Evolutionary conservation across 2,113 vertebrate species (phyloP).

Genomic region (Etheostoma spectabile): DNA sequence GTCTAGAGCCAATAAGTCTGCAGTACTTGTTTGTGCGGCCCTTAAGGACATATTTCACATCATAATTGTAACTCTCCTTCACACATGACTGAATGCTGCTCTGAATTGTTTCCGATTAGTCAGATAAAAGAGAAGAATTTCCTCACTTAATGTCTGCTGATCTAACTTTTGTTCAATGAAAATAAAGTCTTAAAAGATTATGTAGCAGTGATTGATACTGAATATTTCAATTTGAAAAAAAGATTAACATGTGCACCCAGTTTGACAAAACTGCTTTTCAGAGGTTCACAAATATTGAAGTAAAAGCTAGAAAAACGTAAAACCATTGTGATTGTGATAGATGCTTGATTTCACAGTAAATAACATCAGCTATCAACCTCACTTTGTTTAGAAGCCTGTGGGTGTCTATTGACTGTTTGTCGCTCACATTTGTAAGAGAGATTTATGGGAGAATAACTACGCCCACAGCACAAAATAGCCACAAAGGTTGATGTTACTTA

Average conservation of each 20-base stretch:
- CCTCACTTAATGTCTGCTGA: not conserved
- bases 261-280: not conserved
- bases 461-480: constrained; percentile 35
- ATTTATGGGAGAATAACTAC: constrained; percentile 50
- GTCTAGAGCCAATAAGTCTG: not conserved
- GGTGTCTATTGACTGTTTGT: constrained; percentile 44
- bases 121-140: constrained; percentile 14
- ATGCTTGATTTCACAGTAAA: constrained; percentile 43
- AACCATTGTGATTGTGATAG: constrained; percentile 23
- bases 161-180: constrained; percentile 22
- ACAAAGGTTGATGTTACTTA: constrained; percentile 13
- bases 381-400: constrained; percentile 35
- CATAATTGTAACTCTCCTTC: constrained; percentile 11
- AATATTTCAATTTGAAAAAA: constrained; percentile 17
- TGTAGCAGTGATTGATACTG: not conserved
- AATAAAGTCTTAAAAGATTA: constrained; percentile 12
- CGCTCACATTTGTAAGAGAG: constrained; percentile 48
- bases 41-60: constrained; percentile 18
- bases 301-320: constrained; percentile 5
- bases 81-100: constrained; percentile 17
- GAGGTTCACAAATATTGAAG: constrained; percentile 9
- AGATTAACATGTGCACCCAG: not conserved
- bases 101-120: constrained; percentile 14
- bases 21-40: not conserved
- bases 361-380: constrained; percentile 45